Conservation (phyloP, 2,888 invertebrate genomes). For the Anthophora plumipes region DNA sequence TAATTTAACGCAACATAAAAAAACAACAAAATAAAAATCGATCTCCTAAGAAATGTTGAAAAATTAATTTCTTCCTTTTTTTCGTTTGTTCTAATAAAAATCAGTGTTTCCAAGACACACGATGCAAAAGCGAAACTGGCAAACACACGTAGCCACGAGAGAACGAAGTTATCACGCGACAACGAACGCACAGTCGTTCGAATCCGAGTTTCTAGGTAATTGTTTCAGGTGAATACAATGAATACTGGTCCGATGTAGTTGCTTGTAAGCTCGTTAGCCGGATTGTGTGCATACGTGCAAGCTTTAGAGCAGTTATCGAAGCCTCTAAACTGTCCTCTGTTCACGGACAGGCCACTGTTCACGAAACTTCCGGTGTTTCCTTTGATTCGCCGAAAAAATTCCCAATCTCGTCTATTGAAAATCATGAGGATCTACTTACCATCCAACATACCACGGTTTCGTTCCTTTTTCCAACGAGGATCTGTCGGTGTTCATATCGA, state of each 20-base stretch:
- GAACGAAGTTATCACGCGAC: too few relatives aligned
- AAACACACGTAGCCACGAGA: too few relatives aligned
- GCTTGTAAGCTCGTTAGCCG: slow-evolving; percentile 55
- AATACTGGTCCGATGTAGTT: slow-evolving; percentile 23
- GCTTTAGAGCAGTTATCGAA: slow-evolving; percentile 50
- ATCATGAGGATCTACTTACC: slow-evolving; percentile 85
- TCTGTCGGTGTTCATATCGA: slow-evolving; percentile 91
- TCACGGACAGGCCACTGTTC: slow-evolving; percentile 40
- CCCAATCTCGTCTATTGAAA: neutral
- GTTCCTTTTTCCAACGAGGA: slow-evolving; percentile 87
- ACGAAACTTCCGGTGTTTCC: slow-evolving; percentile 11
- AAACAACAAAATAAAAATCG: neutral
- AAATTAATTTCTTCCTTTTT: too few relatives aligned
- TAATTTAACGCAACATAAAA: neutral
- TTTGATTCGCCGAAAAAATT: neutral
- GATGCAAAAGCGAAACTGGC: too few relatives aligned
- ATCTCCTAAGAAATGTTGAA: too few relatives aligned
- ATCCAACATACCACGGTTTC: slow-evolving; percentile 90
- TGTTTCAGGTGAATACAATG: slow-evolving; percentile 18
- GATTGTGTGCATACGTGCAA: slow-evolving; percentile 49
- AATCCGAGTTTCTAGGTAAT: slow-evolving; percentile 45
- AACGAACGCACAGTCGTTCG: neutral
- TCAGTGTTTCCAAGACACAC: too few relatives aligned
- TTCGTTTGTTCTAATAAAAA: too few relatives aligned
- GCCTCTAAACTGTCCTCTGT: slow-evolving; percentile 37